Evolutionary conservation across 2,888 invertebrate species (phyloP), one percentile per base, ranked within the genome.

Genomic region (Zaprionus lineosus): DNA sequence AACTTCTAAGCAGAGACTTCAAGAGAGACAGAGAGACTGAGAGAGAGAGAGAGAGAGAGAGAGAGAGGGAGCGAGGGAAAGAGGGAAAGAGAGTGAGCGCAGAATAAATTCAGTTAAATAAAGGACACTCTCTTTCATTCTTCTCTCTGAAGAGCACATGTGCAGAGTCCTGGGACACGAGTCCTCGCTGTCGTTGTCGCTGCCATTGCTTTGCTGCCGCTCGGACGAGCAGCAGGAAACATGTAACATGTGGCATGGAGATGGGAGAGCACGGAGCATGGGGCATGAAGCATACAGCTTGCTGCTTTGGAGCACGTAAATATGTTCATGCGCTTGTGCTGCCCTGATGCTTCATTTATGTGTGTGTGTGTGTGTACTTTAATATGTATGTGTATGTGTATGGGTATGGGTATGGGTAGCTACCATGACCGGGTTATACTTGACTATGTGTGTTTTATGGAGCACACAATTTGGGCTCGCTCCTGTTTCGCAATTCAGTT

Each of bases 381-480:
- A n/a, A n/a, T n/a, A n/a, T 34, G 33, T 16, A 12, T 21, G 29
- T 48, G 14, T 31, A 14, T 39, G 19, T 41, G 19, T 33, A n/a
- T 6, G 29, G 31, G 9, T 47, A 8, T 12, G 9, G 11, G 14
- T 29, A 28, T 16, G 15, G 34, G 53, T 64, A 55, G 46, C 66
- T 55, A 48, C 37, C 41, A 62, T 73, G 79, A 81, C 79, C 79
- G 79, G 79, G 79, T 81, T 82, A 81, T 70, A 62, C 73, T 53
- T 63, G 58, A 46, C 57, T 60, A 51, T 51, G 44, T 53, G 55
- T 58, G 41, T 58, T 76, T 72, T 79, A 66, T 77, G 63, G 74
- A 79, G 62, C 76, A 74, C 65, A 62, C 43, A 48, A 31, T 7
- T 31, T 36, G 7, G 43, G 34, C 40, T 37, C 51, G 46, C 34